These are phyloP conservation scores for Suncus etruscus DNA, from an alignment of 2,113 vertebrate species.

Conservation along the genomic window DNA sequence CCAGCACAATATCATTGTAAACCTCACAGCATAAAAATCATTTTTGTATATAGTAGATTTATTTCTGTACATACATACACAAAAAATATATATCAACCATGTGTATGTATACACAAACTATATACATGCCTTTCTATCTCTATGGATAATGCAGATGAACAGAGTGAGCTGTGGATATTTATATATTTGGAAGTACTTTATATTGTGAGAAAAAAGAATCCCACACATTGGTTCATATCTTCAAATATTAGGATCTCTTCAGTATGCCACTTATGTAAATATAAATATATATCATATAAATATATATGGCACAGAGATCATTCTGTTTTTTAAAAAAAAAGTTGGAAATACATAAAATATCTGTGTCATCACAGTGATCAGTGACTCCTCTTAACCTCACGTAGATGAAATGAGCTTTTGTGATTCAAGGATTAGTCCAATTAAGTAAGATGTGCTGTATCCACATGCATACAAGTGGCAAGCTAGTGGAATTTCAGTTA, in stretches of 20 bases:
- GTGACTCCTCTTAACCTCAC: background rate
- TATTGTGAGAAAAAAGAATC: conserved; percentile 20
- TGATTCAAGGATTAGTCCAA: background rate
- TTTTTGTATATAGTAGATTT: background rate
- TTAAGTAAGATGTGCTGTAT: background rate
- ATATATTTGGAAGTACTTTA: conserved; percentile 28
- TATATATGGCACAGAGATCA: background rate
- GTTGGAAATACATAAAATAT: conserved; percentile 38
- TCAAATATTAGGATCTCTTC: conserved; percentile 26
- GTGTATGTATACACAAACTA: background rate
- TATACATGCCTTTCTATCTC: background rate
- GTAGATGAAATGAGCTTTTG: background rate
- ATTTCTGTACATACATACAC: background rate
- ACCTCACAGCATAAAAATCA: background rate
- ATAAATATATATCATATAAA: background rate
- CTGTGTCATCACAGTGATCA: conserved; percentile 19
- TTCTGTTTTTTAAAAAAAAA: conserved; percentile 12
- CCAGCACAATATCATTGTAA: background rate
- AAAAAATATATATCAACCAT: background rate
- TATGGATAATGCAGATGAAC: background rate
- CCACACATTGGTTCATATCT: background rate
- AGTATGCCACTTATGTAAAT: background rate
- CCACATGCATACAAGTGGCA: background rate
- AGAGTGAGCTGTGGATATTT: background rate
- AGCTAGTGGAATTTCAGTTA: background rate